Evolutionary conservation across 2,797 vertebrate species (phyloP).

Genomic region (Remorina albescens): DNA sequence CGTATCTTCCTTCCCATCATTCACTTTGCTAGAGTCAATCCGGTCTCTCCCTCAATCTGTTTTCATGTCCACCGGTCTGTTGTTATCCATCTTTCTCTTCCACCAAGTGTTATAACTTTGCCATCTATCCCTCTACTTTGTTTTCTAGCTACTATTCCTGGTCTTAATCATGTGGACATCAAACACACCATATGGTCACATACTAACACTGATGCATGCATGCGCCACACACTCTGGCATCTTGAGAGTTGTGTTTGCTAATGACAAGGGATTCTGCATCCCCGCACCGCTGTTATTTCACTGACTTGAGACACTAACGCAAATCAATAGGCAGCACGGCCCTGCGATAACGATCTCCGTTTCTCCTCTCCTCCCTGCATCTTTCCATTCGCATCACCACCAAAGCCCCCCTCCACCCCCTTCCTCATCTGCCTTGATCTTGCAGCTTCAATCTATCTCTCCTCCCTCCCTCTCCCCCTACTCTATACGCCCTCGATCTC

Average conservation of each 20-base stretch:
- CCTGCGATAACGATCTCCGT: constrained; percentile 75
- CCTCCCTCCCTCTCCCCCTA: constrained; percentile 53
- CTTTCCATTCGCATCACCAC: constrained; percentile 60
- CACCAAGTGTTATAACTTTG: constrained; percentile 63
- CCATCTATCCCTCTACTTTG: constrained; percentile 57
- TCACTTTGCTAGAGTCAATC: constrained; percentile 48
- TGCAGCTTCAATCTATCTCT: constrained; percentile 67
- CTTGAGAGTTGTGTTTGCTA: constrained; percentile 57
- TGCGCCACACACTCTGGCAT: constrained; percentile 21
- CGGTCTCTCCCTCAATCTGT: constrained; percentile 54
- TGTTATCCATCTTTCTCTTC: constrained; percentile 25
- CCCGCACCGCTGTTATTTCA: constrained; percentile 70
- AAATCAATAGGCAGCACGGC: constrained; percentile 78
- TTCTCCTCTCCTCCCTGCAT: constrained; percentile 72
- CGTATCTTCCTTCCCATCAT: constrained; percentile 38
- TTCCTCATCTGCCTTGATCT: constrained; percentile 75
- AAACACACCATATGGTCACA: constrained; percentile 69
- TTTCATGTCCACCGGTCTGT: constrained; percentile 28
- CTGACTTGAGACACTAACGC: constrained; percentile 70
- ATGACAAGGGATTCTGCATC: constrained; percentile 72
- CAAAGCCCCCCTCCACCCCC: constrained; percentile 28
- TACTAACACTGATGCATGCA: constrained; percentile 17
- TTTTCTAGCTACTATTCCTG: constrained; percentile 31
- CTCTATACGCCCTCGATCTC: constrained; percentile 58
- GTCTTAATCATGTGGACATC: constrained; percentile 64